Base-by-base conservation (phyloP, 2,113 vertebrate species). In the Tyrannus savana region DNA sequence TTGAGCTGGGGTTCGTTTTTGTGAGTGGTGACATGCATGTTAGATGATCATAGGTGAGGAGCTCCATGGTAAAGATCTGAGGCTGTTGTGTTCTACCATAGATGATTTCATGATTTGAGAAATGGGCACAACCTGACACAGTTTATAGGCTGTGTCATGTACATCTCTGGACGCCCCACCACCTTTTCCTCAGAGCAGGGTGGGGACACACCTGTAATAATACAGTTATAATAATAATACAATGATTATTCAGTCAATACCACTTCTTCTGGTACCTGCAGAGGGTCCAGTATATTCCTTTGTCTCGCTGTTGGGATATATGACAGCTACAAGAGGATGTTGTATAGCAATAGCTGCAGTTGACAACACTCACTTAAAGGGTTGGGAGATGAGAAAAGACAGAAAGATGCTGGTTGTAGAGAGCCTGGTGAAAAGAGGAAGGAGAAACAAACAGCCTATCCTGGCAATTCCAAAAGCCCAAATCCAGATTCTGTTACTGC, bases 361-460 rank as follows among this genome's bases (percentile, higher is more conserved):
- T 0, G 0, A 33, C 50, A 52, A 2, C 37, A 25, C 28, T 46
- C 68, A 41, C 12, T 73, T 56, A 52, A 42, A 76, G 25, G n/a
- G 5, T 30, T 89, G 67, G 39, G 21, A 21, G 14, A 19, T 80
- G 41, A 81, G 64, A 41, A 64, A 60, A 37, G 37, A 24, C 42
- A 59, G 58, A 67, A 90, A 31, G 30, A 44, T 68, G 12, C 2
- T 69, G 39, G 19, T 72, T 85, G 39, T 63, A 68, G 56, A 59
- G 25, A 68, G 14, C 41, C 33, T 77, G 33, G 23, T 74, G 22
- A 47, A 56, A 91, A 86, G 39, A 59, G 37, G 30, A 64, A 37
- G 27, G 13, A 46, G 37, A 71, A 72, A 50, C 10, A 47, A 49
- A 31, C 9, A 10, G 10, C 13, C 7, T 59, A 64, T 27, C 18